Percentiles rank a stretch among this genome's conserved stretches.
These are phyloP conservation scores for Caradrina clavipalpis DNA, from an alignment of 2,888 invertebrate genomes.

Conservation along the genomic window DNA sequence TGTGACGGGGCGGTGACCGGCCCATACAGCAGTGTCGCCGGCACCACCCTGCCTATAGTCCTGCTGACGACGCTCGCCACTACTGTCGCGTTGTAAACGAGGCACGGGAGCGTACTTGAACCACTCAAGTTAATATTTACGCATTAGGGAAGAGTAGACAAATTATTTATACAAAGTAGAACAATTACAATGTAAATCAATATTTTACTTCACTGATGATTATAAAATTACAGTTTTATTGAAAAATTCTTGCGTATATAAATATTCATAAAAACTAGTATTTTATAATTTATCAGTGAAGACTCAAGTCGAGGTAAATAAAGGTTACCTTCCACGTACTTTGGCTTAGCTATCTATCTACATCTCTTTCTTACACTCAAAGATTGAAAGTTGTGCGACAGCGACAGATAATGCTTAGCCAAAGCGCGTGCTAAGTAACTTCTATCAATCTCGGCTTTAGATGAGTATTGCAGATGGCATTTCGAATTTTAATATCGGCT, in stretches of 20 bases:
- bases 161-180: conserved; percentile 64
- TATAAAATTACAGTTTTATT: conserved; percentile 24
- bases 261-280: neutral
- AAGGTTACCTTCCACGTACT: neutral
- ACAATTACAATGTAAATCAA: conserved; percentile 58
- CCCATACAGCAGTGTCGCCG: conserved; percentile 88
- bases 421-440: neutral
- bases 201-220: conserved; percentile 42
- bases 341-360: neutral
- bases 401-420: neutral
- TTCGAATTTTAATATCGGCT: conserved; percentile 55
- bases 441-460: conserved; percentile 12
- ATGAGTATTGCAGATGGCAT: conserved; percentile 36
- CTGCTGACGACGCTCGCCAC: conserved; percentile 85
- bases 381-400: neutral
- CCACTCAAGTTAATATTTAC: conserved; percentile 45
- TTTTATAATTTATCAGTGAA: conserved; percentile 29
- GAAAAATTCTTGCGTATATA: neutral
- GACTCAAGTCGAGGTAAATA: neutral
- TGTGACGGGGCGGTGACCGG: conserved; percentile 89
- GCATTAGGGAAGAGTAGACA: conserved; percentile 57
- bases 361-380: neutral
- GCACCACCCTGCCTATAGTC: conserved; percentile 83
- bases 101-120: conserved; percentile 19
- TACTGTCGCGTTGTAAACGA: conserved; percentile 83